phyloP scores from a whole-genome alignment of 2,888 invertebrate genomes.

The Stegophylla sp. region DNA sequence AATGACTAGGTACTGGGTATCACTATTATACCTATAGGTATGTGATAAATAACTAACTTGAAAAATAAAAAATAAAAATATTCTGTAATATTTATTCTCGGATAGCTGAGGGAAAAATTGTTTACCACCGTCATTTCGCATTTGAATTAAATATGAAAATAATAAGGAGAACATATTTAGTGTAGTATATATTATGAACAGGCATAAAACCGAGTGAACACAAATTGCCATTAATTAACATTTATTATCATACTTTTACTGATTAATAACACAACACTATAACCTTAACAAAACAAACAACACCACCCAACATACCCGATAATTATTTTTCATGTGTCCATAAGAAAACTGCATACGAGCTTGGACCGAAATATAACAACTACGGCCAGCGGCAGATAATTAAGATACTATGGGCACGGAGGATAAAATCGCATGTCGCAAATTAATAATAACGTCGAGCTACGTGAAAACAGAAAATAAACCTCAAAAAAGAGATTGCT shows the following conservation, averaged over 20 bases:
- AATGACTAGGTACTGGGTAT: constrained; percentile 42
- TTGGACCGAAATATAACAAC: no score
- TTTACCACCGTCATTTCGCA: background rate
- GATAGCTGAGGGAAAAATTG: background rate
- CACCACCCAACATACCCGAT: constrained; percentile 11
- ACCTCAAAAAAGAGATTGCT: no score
- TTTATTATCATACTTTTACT: background rate
- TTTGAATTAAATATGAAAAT: background rate
- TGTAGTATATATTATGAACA: background rate
- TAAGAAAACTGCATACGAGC: no score
- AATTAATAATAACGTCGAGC: no score
- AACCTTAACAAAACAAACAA: constrained; percentile 21
- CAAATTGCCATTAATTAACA: constrained; percentile 32
- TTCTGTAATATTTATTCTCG: background rate
- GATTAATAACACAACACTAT: background rate
- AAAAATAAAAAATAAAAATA: constrained; percentile 25
- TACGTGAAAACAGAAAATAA: no score
- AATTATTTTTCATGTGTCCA: constrained; percentile 1
- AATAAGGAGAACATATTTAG: background rate
- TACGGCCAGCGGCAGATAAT: no score
- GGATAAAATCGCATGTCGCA: no score
- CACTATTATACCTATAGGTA: background rate
- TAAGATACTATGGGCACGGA: no score
- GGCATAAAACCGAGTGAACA: background rate
- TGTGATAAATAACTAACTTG: constrained; percentile 10